A percentile compares a stretch with the other conserved stretches of the same genome.
Conservation (phyloP, 2,888 invertebrate species). For the Tachina grossa region DNA sequence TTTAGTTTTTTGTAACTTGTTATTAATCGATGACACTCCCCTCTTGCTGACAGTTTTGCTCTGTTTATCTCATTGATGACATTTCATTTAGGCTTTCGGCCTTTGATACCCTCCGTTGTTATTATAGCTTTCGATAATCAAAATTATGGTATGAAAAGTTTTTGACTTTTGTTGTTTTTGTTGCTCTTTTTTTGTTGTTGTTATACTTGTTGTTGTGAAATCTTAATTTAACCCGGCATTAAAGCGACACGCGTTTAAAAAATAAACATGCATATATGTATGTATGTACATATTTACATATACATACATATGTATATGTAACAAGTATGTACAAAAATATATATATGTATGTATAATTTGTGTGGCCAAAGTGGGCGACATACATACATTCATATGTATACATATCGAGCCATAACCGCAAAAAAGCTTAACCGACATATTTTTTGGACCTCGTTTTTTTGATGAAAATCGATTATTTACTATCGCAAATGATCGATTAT, state of each 20-base stretch:
- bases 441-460: too few species aligned
- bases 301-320: background rate
- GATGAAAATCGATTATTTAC: too few species aligned
- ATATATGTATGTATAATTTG: background rate
- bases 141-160: background rate
- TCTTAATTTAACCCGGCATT: background rate
- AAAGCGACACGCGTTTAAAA: slow-evolving; percentile 43
- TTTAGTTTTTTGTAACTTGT: background rate
- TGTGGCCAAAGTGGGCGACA: slow-evolving; percentile 20
- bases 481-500: too few species aligned
- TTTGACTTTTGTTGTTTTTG: slow-evolving; percentile 57
- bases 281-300: background rate
- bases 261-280: background rate
- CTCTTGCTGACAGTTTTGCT: slow-evolving; percentile 3
- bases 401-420: too few species aligned
- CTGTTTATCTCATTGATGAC: slow-evolving; percentile 23
- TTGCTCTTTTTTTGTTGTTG: slow-evolving; percentile 43
- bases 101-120: background rate
- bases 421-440: too few species aligned
- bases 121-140: background rate
- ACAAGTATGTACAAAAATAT: too few species aligned
- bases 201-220: slow-evolving; percentile 3
- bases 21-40: background rate
- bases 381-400: slow-evolving; percentile 10
- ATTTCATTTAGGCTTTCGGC: slow-evolving; percentile 20